Evolutionary conservation across 1,140 invertebrate species (phyloP), one percentile per base, ranked within the genome.

Genomic region (Elymnias hypermnestra): DNA sequence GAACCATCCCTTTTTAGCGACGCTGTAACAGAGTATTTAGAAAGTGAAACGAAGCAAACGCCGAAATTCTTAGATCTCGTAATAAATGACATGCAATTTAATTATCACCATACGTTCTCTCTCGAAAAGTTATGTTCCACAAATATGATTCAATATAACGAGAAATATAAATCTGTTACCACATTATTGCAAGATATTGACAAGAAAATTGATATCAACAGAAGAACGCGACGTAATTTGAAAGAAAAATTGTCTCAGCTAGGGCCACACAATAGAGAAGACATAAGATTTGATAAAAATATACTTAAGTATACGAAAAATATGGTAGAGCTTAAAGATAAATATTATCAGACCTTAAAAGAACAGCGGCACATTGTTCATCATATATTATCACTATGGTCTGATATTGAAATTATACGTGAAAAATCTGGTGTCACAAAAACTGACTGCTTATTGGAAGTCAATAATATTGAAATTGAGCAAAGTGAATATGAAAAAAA

Each of bases 361-460:
- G 57, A 46, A n/a, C 50, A 75, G 41, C 75, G 67, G 43, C 47
- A 75, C 46, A 26, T 64, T 13, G 23, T 57, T 14, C 69, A 81
- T 48, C 59, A 60, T 31, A 46, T 77, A 26, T 36, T 66, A 26
- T 72, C 70, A 9, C 28, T 84, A 2, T 83, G 76, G 76, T 57
- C 60, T 7, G 81, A 84, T 55, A 59, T 84, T 46, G 60, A 75
- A 67, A 70, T 59, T 37, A 39, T 78, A 19, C 62, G 81, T 36
- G 63, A 72, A 31, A 81, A 70, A 54, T 53, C 37, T 15, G 60
- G 50, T 7, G 9, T 8, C 29, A 53, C 26, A 3, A 47, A 62
- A 38, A 71, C 71, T 6, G 36, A 56, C 31, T 65, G 57, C 31
- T 26, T 38, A 46, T 35, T 81, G 15, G 46, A 65, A 22, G 14